A percentile compares a stretch with the other conserved stretches of the same genome.
These are phyloP conservation scores for Halichoerus grypus DNA, from an alignment of 2,113 vertebrate species.

Conservation along the genomic window DNA sequence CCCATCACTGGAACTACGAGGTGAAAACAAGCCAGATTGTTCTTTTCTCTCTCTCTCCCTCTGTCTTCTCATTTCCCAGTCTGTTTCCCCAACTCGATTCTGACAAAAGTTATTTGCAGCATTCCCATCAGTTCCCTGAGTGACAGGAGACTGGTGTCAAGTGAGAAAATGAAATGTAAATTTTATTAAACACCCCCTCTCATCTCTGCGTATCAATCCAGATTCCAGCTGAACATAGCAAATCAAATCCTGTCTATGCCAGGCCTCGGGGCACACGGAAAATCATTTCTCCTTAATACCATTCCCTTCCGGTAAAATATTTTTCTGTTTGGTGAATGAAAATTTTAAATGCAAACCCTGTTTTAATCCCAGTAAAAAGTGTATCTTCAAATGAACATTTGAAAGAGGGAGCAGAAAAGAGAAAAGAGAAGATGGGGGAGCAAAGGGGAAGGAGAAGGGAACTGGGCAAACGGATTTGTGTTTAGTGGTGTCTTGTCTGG, in stretches of 20 bases:
- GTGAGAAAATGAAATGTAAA: constrained; percentile 95
- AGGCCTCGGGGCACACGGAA: constrained; percentile 88
- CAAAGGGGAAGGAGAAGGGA: background rate
- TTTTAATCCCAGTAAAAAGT: constrained; percentile 88
- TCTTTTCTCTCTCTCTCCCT: background rate
- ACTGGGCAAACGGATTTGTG: background rate
- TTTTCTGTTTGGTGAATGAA: constrained; percentile 93
- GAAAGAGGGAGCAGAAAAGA: constrained; percentile 41
- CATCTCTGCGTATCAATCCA: constrained; percentile 93
- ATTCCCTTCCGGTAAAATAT: constrained; percentile 91
- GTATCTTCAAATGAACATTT: constrained; percentile 80
- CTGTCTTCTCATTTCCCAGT: constrained; percentile 73
- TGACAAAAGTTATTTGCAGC: constrained; percentile 89
- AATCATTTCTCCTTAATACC: constrained; percentile 92
- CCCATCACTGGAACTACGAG: background rate
- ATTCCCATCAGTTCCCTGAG: constrained; percentile 87
- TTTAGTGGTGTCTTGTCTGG: constrained; percentile 72
- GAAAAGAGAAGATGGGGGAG: background rate
- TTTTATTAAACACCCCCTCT: constrained; percentile 93
- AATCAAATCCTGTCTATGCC: constrained; percentile 92
- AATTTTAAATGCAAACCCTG: constrained; percentile 91
- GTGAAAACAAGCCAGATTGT: constrained; percentile 54
- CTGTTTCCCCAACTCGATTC: constrained; percentile 82
- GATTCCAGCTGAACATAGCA: constrained; percentile 92
- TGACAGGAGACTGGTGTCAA: constrained; percentile 93